Evolutionary conservation across 2,797 vertebrate species (phyloP).

Genomic region (Chrysocyon brachyurus): DNA sequence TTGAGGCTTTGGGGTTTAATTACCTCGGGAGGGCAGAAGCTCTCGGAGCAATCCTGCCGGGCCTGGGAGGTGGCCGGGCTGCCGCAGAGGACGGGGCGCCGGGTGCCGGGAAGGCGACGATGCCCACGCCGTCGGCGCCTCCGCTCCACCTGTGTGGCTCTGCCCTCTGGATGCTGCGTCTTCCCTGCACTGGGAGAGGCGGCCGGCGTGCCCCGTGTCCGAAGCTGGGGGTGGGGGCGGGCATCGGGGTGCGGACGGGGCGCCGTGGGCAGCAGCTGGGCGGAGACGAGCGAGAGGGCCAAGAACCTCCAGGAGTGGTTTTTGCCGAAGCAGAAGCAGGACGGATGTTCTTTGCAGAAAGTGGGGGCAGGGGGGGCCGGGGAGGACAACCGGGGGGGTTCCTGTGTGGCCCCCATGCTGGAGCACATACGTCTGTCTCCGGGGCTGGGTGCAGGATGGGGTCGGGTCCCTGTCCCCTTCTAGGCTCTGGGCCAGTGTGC

Average conservation of each 20-base stretch:
- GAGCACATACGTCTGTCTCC: fast-evolving
- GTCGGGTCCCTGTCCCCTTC: neutral
- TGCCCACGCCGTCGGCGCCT: neutral
- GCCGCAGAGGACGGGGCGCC: neutral
- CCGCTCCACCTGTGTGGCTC: neutral
- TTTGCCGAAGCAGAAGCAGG: too few species aligned
- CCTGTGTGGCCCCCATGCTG: fast-evolving
- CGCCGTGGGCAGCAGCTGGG: fast-evolving
- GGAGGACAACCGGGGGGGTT: neutral
- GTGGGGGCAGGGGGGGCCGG: fast-evolving
- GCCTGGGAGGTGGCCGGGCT: neutral
- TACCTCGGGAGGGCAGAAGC: conserved; percentile 32
- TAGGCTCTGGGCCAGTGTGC: neutral
- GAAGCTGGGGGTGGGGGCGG: neutral
- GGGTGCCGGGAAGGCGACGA: neutral
- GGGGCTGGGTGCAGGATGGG: fast-evolving
- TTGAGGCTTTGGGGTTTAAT: conserved; percentile 19
- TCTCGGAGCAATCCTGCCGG: neutral
- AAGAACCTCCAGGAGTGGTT: neutral
- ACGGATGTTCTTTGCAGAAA: neutral
- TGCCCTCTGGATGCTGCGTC: neutral
- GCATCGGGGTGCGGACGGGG: neutral
- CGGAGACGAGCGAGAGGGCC: neutral
- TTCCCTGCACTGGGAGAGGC: neutral
- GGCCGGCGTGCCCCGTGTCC: neutral